Evolutionary conservation across 1,140 invertebrate genomes (phyloP), one percentile per base, ranked within the genome.

Genomic region (Camponotus pennsylvanicus): DNA sequence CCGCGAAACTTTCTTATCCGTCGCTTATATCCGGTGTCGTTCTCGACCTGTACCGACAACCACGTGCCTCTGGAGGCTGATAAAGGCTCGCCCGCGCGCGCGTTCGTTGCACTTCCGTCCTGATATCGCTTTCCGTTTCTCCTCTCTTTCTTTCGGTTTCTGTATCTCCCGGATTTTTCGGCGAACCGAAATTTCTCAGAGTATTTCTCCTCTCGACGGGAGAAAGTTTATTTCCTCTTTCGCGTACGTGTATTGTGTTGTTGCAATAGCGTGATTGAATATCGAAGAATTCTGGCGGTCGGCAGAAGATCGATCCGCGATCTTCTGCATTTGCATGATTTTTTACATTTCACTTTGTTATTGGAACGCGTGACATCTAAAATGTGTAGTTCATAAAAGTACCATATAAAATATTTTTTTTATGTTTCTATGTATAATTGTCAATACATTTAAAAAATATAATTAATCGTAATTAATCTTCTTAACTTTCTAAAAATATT

Each of bases 1-100:
- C 83, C 91, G 86, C 92, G 90, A 92, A 93, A 94, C 93, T 94
- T 93, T 94, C 92, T 94, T 93, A 94, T 94, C 93, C 92, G 92
- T 90, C 92, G 90, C 93, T 93, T 93, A 92, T 94, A 94, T 94
- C 93, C 92, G 91, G 90, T 92, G 92, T 94, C 93, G 92, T 94
- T 94, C 91, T 89, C 91, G 88, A 86, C 87, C 85, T 86, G 85
- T 90, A 92, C 91, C 90, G 87, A 88, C 88, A 79, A 89, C 79
- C 88, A 90, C 87, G 90, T 87, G 92, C 80, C 90, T 91, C 93
- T 86, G 86, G 92, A 91, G 93, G 83, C 86, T 89, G 93, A 93
- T 93, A 94, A 94, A 92, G 90, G 92, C 84, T 88, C 86, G 57
- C 37, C 85, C 67, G 86, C 75, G 73, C 63, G 55, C 64, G 18